phyloP scores from a whole-genome alignment of 2,113 vertebrate genomes.

The Cercopithecus mona region DNA sequence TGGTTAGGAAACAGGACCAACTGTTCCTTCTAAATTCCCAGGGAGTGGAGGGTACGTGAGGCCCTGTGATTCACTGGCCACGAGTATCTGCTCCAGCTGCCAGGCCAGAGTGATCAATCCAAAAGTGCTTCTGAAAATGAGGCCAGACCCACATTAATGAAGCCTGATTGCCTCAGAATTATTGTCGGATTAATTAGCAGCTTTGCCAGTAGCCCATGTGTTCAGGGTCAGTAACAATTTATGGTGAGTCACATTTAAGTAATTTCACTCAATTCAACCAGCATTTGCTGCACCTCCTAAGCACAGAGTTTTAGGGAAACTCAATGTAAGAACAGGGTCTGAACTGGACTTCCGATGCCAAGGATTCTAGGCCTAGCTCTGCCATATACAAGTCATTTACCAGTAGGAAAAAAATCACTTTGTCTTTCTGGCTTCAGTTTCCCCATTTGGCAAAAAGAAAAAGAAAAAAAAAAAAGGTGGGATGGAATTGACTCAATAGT shows the following conservation, averaged over 20 bases:
- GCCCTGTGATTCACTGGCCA: neutral
- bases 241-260: neutral
- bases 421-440: neutral
- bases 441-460: neutral
- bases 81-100: neutral
- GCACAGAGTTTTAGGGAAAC: neutral
- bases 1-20: neutral
- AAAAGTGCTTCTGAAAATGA: constrained; percentile 27
- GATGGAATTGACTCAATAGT: too few species aligned
- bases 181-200: constrained; percentile 41
- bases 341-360: neutral
- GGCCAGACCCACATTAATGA: neutral
- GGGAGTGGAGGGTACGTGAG: neutral
- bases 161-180: constrained; percentile 31
- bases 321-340: neutral
- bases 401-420: neutral
- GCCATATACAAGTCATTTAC: neutral
- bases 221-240: neutral
- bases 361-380: neutral
- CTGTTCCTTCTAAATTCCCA: neutral
- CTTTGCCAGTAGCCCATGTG: neutral
- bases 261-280: neutral
- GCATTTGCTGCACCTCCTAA: neutral
- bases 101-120: neutral
- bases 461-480: neutral